Evolutionary conservation across 2,113 vertebrate species (phyloP).

Genomic region (Columba janthina): DNA sequence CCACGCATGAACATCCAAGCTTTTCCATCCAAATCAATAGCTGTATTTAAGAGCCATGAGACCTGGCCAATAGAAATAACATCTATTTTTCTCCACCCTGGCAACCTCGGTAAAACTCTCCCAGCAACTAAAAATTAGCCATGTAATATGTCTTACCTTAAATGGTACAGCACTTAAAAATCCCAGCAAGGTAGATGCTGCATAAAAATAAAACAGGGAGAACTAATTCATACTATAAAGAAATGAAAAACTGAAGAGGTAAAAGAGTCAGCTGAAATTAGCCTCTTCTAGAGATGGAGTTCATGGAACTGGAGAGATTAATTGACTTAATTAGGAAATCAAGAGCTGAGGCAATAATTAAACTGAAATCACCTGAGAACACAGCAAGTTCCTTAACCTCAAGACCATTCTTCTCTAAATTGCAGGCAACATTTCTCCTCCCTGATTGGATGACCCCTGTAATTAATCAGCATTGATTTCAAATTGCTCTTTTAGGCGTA

Average conservation of each 20-base stretch:
- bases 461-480: constrained; percentile 51
- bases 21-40: background rate
- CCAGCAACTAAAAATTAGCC: background rate
- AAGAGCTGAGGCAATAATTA: constrained; percentile 60
- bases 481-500: constrained; percentile 18
- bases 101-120: background rate
- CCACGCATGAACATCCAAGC: background rate
- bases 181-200: background rate
- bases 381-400: constrained; percentile 26
- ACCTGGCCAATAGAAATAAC: background rate
- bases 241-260: background rate
- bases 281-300: constrained; percentile 25
- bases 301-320: constrained; percentile 52
- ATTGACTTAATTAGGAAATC: constrained; percentile 67
- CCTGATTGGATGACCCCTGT: constrained; percentile 3
- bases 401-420: constrained; percentile 42
- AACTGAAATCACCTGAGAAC: constrained; percentile 47
- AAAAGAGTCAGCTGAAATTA: constrained; percentile 47
- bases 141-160: background rate
- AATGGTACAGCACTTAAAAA: background rate
- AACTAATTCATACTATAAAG: background rate
- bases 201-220: background rate
- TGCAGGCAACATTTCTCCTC: background rate
- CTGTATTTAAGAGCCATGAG: background rate
- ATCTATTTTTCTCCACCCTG: background rate